A percentile compares a stretch with the other conserved stretches of the same genome.
Evolutionary conservation across 2,888 invertebrate species (phyloP).

Genomic region (Meandrusa payeni): DNA sequence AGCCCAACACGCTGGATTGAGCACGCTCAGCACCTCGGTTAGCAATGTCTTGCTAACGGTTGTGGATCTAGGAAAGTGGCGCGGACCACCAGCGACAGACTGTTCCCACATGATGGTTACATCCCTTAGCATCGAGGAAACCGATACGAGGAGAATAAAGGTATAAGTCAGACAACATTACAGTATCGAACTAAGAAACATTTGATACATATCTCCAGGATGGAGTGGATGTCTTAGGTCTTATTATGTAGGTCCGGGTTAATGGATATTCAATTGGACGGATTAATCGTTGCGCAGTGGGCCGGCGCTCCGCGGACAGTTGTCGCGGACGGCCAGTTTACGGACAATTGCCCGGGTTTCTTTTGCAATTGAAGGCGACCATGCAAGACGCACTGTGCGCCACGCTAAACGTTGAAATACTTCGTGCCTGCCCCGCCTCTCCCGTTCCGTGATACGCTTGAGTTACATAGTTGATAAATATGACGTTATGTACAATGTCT

Average conservation of each 20-base stretch:
- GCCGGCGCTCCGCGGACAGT: constrained; percentile 28
- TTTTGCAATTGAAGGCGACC: constrained; percentile 31
- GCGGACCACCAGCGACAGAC: no score
- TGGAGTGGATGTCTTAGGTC: constrained; percentile 10
- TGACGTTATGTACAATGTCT: neutral
- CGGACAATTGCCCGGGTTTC: constrained; percentile 33
- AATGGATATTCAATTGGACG: constrained; percentile 56
- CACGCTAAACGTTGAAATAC: constrained; percentile 16
- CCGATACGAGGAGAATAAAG: no score
- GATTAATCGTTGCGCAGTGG: constrained; percentile 60
- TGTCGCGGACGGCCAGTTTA: constrained; percentile 29
- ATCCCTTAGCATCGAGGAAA: no score
- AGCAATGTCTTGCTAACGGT: no score
- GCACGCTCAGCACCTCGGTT: no score
- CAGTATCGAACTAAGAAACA: constrained; percentile 11
- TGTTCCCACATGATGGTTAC: no score
- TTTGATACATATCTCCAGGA: constrained; percentile 11
- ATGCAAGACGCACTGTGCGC: constrained; percentile 26
- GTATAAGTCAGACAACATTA: no score
- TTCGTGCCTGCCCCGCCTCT: neutral
- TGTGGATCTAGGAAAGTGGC: no score
- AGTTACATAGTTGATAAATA: constrained; percentile 2
- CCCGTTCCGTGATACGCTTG: neutral
- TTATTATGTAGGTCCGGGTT: constrained; percentile 25
- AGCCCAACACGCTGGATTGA: no score